Evolutionary conservation across 64 coral and sea anemone species (phyloP).

Genomic region (Hydrozoanthus tunicans): DNA sequence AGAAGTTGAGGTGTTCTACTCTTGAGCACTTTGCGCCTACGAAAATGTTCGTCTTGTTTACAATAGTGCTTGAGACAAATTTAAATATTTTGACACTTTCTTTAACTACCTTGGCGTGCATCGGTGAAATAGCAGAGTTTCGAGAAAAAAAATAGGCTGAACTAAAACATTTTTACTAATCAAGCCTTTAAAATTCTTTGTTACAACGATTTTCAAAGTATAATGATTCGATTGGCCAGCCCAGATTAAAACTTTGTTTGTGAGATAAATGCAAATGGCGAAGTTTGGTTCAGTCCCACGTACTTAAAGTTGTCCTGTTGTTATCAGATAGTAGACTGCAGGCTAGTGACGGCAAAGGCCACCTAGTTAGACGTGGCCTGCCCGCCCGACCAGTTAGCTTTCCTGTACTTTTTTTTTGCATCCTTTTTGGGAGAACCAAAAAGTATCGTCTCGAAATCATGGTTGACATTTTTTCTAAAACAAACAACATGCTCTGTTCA

Average conservation of each 20-base stretch:
- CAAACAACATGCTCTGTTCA: constrained; percentile 8
- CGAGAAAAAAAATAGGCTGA: neutral
- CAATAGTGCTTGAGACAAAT: neutral
- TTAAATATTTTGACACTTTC: constrained; percentile 14
- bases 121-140: neutral
- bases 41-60: constrained; percentile 24
- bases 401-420: neutral
- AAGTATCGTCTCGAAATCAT: neutral
- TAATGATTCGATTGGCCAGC: neutral
- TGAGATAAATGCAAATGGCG: neutral
- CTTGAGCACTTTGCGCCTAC: neutral
- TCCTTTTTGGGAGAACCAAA: neutral
- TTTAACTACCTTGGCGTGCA: neutral
- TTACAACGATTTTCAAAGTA: neutral
- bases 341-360: neutral
- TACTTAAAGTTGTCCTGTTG: constrained; percentile 5
- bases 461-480: neutral
- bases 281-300: neutral
- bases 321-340: constrained; percentile 6
- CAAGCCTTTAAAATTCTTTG: neutral
- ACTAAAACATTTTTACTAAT: neutral
- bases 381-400: neutral
- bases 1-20: neutral
- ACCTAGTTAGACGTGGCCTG: neutral
- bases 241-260: neutral